These are phyloP conservation scores for Mormyrus hasselquistii DNA, from an alignment of 2,797 vertebrate genomes.

Conservation along the genomic window DNA sequence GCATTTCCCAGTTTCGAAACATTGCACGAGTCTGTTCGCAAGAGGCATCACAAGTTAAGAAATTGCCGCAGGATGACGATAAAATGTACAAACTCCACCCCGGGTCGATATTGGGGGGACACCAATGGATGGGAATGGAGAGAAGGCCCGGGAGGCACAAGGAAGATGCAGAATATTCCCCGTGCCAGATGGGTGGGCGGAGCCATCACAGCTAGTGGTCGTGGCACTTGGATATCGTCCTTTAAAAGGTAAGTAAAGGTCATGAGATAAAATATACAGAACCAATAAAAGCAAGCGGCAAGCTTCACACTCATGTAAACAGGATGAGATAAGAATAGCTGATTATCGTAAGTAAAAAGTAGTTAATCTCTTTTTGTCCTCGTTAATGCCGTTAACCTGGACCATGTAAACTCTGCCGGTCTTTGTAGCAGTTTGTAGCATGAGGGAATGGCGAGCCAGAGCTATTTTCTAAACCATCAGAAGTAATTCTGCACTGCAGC, in stretches of 20 bases:
- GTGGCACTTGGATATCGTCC: not conserved
- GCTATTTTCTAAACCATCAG: not conserved
- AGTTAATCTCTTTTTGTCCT: not conserved
- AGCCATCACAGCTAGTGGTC: not conserved
- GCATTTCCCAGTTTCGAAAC: not conserved
- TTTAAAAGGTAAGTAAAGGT: constrained; percentile 9
- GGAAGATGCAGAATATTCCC: not conserved
- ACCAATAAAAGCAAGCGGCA: not conserved
- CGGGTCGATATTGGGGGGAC: not conserved
- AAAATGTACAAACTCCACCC: not conserved
- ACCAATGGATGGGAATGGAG: not conserved
- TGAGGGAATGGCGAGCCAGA: not conserved
- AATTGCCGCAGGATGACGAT: not conserved
- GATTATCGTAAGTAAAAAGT: not conserved
- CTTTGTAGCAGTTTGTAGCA: not conserved
- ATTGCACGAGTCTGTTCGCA: not conserved
- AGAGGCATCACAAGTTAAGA: not conserved
- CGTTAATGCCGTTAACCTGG: not conserved
- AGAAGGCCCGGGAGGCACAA: not conserved
- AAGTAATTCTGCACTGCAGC: not conserved
- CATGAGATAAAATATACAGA: not conserved
- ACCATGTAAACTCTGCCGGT: not conserved
- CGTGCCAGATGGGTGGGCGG: not conserved
- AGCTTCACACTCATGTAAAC: not conserved
- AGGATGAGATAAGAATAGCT: not conserved